Conservation (phyloP, 1,140 invertebrate species). For the Drosophila lacteicornis region DNA sequence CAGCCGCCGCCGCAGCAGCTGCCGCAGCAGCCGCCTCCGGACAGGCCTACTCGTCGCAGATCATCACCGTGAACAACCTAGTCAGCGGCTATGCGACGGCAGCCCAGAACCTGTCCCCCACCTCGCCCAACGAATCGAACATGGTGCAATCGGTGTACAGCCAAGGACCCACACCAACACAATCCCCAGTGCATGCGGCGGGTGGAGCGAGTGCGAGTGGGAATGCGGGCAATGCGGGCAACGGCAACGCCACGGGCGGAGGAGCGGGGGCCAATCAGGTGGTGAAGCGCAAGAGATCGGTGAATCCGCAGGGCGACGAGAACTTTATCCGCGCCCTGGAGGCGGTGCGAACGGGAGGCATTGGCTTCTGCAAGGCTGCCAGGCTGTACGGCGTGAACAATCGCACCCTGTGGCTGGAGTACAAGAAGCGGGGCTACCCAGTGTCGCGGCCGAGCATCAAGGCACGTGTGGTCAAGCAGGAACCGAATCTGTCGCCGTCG, state of each 20-base stretch:
- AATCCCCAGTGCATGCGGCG: slow-evolving; percentile 77
- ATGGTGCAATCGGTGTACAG: slow-evolving; percentile 85
- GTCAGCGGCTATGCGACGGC: slow-evolving; percentile 80
- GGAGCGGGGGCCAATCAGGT: slow-evolving; percentile 84
- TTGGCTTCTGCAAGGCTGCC: slow-evolving; percentile 93
- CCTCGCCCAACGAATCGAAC: slow-evolving; percentile 82
- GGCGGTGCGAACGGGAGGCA: slow-evolving; percentile 92
- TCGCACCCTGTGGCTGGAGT: slow-evolving; percentile 92
- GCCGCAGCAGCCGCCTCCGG: slow-evolving; percentile 46
- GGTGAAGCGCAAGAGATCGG: slow-evolving; percentile 87
- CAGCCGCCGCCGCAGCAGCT: slow-evolving; percentile 47
- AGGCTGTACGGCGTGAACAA: slow-evolving; percentile 93
- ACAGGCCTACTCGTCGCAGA: slow-evolving; percentile 81
- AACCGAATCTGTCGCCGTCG: slow-evolving; percentile 86
- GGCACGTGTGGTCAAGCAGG: slow-evolving; percentile 88
- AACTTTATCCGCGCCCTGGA: slow-evolving; percentile 92
- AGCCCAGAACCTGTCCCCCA: slow-evolving; percentile 83
- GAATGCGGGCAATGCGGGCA: slow-evolving; percentile 45
- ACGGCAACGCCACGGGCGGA: slow-evolving; percentile 57
- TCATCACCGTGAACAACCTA: slow-evolving; percentile 83
- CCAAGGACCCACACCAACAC: slow-evolving; percentile 83
- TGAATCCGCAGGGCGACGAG: slow-evolving; percentile 91
- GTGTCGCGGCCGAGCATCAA: slow-evolving; percentile 91
- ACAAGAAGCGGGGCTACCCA: slow-evolving; percentile 92
- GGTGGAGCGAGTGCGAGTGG: slow-evolving; percentile 51